Evolutionary conservation across 2,888 invertebrate species (phyloP).

Genomic region (Temnothorax unifasciatus): DNA sequence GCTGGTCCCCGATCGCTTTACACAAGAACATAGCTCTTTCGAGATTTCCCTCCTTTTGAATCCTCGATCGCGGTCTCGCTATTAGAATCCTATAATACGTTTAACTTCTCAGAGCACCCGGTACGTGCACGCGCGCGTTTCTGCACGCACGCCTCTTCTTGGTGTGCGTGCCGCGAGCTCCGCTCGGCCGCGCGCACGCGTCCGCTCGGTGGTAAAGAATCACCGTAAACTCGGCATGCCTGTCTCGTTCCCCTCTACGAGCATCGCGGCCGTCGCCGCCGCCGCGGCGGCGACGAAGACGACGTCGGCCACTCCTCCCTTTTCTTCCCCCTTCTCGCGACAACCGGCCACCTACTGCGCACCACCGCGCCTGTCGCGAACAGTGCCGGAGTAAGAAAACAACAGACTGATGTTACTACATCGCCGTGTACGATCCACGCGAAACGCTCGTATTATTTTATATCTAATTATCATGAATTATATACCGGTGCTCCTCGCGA

Average conservation of each 20-base stretch:
- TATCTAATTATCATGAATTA: neutral
- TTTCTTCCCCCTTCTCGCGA: slow-evolving; percentile 73
- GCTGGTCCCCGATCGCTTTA: neutral
- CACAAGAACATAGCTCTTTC: neutral
- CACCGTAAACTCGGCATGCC: slow-evolving; percentile 78
- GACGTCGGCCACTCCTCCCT: slow-evolving; percentile 55
- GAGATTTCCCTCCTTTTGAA: neutral
- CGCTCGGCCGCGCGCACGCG: slow-evolving; percentile 46
- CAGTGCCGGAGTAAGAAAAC: slow-evolving; percentile 27
- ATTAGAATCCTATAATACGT: neutral
- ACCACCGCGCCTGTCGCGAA: slow-evolving; percentile 60
- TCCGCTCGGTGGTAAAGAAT: slow-evolving; percentile 74
- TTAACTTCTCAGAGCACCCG: neutral
- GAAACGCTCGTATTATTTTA: neutral
- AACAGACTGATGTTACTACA: neutral
- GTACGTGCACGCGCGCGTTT: slow-evolving; percentile 53
- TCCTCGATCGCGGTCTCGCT: neutral
- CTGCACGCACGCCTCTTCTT: neutral
- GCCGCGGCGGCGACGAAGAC: slow-evolving; percentile 18
- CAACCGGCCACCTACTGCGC: slow-evolving; percentile 75
- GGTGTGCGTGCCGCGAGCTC: slow-evolving; percentile 41
- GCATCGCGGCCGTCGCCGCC: slow-evolving; percentile 45
- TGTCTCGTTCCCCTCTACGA: slow-evolving; percentile 71
- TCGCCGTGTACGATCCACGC: neutral
- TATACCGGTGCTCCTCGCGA: neutral